phyloP scores from a whole-genome alignment of 2,797 vertebrate species.

The Protonibea diacanthus region DNA sequence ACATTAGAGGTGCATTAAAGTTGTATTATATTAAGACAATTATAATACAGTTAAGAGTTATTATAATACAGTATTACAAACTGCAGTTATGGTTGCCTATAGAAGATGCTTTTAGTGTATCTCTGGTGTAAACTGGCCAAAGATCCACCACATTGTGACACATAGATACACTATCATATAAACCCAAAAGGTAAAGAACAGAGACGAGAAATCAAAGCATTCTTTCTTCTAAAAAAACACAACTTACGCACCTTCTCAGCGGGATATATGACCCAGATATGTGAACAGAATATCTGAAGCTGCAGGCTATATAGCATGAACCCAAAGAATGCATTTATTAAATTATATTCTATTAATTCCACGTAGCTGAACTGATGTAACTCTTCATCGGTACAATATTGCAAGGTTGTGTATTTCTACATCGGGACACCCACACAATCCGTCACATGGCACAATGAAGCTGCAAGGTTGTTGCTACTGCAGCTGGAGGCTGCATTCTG shows the following conservation, averaged over 20 bases:
- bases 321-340: conserved; percentile 32
- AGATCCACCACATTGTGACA: conserved; percentile 15
- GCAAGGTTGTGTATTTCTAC: conserved; percentile 32
- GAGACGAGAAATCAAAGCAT: conserved; percentile 41
- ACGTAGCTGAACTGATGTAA: conserved; percentile 29
- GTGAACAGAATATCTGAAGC: conserved; percentile 42
- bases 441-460: conserved; percentile 34
- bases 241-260: conserved; percentile 48
- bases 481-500: conserved; percentile 44
- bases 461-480: conserved; percentile 39
- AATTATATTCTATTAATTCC: conserved; percentile 48
- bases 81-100: not conserved
- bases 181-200: conserved; percentile 12
- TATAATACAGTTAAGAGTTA: too few relatives aligned
- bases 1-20: not conserved
- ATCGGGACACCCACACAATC: conserved; percentile 31
- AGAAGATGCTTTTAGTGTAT: not conserved
- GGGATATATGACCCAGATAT: conserved; percentile 70
- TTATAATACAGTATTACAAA: too few relatives aligned
- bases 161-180: conserved; percentile 9
- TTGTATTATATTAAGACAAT: not conserved
- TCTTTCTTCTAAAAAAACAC: conserved; percentile 34
- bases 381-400: conserved; percentile 20
- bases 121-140: not conserved
- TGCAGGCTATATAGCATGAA: conserved; percentile 37